Percentiles rank a stretch among this genome's conserved stretches.
These are phyloP conservation scores for Lapara coniferarum DNA, from an alignment of 2,888 invertebrate genomes.

Conservation along the genomic window DNA sequence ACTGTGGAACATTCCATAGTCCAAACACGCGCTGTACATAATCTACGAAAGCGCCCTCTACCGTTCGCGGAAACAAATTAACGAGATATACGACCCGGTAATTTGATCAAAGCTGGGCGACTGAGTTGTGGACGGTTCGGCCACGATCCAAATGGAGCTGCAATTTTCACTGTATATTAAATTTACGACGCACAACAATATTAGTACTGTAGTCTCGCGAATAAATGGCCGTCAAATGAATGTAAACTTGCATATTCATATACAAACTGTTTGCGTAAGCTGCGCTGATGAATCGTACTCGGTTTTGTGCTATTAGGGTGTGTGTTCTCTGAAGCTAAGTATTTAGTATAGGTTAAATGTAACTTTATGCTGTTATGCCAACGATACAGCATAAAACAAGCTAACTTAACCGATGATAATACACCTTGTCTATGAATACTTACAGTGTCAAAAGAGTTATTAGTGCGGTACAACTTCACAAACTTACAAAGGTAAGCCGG, in stretches of 20 bases:
- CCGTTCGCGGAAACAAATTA: conserved; percentile 4
- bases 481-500: no score
- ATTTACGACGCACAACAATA: conserved; percentile 18
- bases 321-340: no score
- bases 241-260: conserved; percentile 17
- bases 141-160: conserved; percentile 12
- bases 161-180: conserved; percentile 20
- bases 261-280: neutral
- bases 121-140: conserved; percentile 16
- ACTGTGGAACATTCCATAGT: conserved; percentile 2
- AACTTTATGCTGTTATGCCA: neutral
- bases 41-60: conserved; percentile 1
- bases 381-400: neutral
- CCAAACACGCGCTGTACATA: neutral
- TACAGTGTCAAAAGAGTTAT: no score
- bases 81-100: conserved; percentile 17
- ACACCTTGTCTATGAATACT: no score
- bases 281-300: neutral
- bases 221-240: conserved; percentile 19
- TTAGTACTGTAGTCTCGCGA: neutral
- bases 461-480: no score
- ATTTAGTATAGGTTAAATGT: no score
- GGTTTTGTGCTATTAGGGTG: no score
- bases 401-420: neutral
- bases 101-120: conserved; percentile 20